Percentiles rank a stretch among this genome's conserved stretches.
These are phyloP conservation scores for Listronotus oregonensis DNA, from an alignment of 1,140 invertebrate genomes.

Conservation along the genomic window DNA sequence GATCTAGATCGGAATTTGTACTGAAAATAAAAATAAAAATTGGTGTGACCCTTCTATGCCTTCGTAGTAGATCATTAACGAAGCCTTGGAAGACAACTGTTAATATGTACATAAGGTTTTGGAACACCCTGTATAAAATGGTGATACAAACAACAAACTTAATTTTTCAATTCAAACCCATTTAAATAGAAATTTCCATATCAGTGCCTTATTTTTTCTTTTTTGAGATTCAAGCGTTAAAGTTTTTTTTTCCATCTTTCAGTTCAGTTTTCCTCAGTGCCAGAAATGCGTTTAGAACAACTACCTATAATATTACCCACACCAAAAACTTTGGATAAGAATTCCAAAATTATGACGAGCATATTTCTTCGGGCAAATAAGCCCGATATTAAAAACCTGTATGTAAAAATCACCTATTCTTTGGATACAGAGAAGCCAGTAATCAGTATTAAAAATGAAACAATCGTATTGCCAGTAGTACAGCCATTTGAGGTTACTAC, in stretches of 20 bases:
- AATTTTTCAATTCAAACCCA: too few relatives aligned
- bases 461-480: conserved; percentile 65
- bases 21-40: too few relatives aligned
- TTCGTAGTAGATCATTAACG: too few relatives aligned
- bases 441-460: conserved; percentile 63
- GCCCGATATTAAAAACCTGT: conserved; percentile 55
- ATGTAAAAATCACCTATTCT: conserved; percentile 47
- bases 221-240: too few relatives aligned
- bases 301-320: conserved; percentile 56
- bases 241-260: conserved; percentile 37
- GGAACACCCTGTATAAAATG: too few relatives aligned
- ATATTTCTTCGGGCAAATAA: conserved; percentile 68
- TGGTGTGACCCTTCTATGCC: too few relatives aligned
- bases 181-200: too few relatives aligned
- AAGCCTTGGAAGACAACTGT: too few relatives aligned
- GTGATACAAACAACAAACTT: too few relatives aligned
- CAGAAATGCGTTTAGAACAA: conserved; percentile 57
- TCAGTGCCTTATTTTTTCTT: too few relatives aligned
- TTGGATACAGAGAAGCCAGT: conserved; percentile 57
- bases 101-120: too few relatives aligned
- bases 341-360: conserved; percentile 50
- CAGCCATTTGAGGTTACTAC: conserved; percentile 73
- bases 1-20: too few relatives aligned
- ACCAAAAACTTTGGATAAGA: conserved; percentile 53
- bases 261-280: conserved; percentile 61